A percentile compares a stretch with the other conserved stretches of the same genome.
Evolutionary conservation across 2,113 vertebrate genomes (phyloP).

Genomic region (Symphodus melops): DNA sequence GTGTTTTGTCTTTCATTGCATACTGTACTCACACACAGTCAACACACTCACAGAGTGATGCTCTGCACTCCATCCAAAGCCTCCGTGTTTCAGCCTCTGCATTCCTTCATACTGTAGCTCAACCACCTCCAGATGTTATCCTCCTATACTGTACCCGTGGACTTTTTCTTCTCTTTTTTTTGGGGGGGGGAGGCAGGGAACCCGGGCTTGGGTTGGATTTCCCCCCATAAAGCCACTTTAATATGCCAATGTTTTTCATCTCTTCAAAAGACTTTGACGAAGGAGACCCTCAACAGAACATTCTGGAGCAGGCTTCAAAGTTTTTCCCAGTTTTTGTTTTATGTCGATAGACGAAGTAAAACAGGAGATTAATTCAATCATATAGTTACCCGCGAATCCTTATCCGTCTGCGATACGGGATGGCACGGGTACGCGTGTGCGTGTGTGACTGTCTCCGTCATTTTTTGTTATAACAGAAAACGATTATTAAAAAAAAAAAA

Average conservation of each 20-base stretch:
- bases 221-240: constrained; percentile 53
- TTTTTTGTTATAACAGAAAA: too few relatives aligned
- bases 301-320: too few relatives aligned
- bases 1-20: constrained; percentile 14
- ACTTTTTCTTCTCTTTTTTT: neutral
- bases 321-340: too few relatives aligned
- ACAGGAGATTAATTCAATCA: too few relatives aligned
- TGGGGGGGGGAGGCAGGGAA: constrained; percentile 41
- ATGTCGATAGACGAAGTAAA: too few relatives aligned
- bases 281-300: constrained; percentile 30
- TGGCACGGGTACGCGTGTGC: too few relatives aligned
- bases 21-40: neutral
- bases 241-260: constrained; percentile 58
- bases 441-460: too few relatives aligned
- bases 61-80: constrained; percentile 33
- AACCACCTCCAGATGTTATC: constrained; percentile 68
- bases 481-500: too few relatives aligned
- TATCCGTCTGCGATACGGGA: too few relatives aligned
- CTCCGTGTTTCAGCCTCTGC: constrained; percentile 37
- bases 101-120: constrained; percentile 54
- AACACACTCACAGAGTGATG: constrained; percentile 22
- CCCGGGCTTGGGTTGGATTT: constrained; percentile 47
- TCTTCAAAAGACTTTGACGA: constrained; percentile 49
- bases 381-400: too few relatives aligned
- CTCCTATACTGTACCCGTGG: constrained; percentile 47